Base-by-base conservation (phyloP, 2,113 vertebrate species). In the Austrofundulus limnaeus region DNA sequence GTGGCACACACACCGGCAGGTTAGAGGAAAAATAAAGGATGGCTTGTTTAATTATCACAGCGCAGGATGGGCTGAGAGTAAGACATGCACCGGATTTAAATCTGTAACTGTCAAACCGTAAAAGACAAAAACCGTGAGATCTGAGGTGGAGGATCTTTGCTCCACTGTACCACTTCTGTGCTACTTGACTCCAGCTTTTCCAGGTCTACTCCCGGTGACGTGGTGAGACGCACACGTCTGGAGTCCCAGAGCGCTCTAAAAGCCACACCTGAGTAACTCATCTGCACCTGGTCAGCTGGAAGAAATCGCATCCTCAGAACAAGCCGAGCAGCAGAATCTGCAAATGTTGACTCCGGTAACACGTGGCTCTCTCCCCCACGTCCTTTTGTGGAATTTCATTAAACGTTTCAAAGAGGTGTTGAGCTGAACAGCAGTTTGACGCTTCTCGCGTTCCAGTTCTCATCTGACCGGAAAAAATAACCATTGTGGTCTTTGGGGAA, bases 261-360 rank as follows among this genome's bases (percentile, higher is more conserved):
- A 20, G 62, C 42, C 61, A 77, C 82, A 85, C 75, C 82, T 77
- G 78, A 84, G 60, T 51, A 71, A 50, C 69, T 81, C 61, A 72
- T 78, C 72, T 71, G 72, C 61, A 79, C 37, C 67, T 70, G 61
- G 46, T 77, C 75, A 55, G 39, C 66, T 59, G 75, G 75, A 79
- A 81, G 21, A 54, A 49, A 75, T 60, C 37, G 25, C 62, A 81
- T 70, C 66, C 58, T 71, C 70, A 46, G 3, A 66, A 50, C 70
- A 75, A 70, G 56, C 49, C 17, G 42, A 71, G 61, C 64, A 70
- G 64, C 55, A 49, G 37, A 37, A 77, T 80, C n/a, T 47, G 68
- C 37, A 63, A n/a, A 41, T 66, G 63, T 39, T 65, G 75, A 75
- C 61, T 75, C 63, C 38, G 14, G 48, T 73, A 70, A 58, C 6